phyloP scores from a whole-genome alignment of 1,140 invertebrate genomes.

The Aphaenogaster rudis region DNA sequence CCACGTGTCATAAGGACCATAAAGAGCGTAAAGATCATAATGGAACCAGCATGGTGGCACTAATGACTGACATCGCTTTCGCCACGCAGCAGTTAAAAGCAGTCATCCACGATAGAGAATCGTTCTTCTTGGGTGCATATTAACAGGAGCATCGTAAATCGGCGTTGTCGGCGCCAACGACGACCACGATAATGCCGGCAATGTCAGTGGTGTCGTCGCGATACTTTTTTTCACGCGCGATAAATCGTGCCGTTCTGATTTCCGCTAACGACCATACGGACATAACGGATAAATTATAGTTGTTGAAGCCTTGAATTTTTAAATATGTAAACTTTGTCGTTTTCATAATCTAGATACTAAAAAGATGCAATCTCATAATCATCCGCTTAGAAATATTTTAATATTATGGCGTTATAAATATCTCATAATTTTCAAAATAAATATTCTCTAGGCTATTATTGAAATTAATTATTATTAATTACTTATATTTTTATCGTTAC shows the following conservation, averaged over 20 bases:
- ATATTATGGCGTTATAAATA: background rate
- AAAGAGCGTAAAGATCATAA: conserved; percentile 59
- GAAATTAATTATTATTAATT: background rate
- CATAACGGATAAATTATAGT: background rate
- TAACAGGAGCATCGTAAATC: conserved; percentile 66
- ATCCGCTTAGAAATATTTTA: background rate
- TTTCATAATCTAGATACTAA: background rate
- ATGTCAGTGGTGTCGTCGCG: background rate
- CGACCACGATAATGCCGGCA: background rate
- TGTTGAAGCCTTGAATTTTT: background rate
- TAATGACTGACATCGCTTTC: conserved; percentile 58
- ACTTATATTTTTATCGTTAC: conserved; percentile 56
- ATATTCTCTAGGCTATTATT: background rate
- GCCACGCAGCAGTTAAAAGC: conserved; percentile 43
- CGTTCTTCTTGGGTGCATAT: conserved; percentile 47
- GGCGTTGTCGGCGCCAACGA: conserved; percentile 38
- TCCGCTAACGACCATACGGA: background rate
- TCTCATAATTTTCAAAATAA: background rate
- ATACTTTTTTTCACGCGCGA: conserved; percentile 60
- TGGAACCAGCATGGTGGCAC: conserved; percentile 21
- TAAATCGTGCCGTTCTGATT: conserved; percentile 72
- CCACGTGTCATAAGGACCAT: conserved; percentile 7
- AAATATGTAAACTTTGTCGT: background rate
- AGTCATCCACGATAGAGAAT: conserved; percentile 55
- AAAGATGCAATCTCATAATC: background rate